Evolutionary conservation across 2,113 vertebrate genomes (phyloP).

Genomic region (Galeopterus variegatus): DNA sequence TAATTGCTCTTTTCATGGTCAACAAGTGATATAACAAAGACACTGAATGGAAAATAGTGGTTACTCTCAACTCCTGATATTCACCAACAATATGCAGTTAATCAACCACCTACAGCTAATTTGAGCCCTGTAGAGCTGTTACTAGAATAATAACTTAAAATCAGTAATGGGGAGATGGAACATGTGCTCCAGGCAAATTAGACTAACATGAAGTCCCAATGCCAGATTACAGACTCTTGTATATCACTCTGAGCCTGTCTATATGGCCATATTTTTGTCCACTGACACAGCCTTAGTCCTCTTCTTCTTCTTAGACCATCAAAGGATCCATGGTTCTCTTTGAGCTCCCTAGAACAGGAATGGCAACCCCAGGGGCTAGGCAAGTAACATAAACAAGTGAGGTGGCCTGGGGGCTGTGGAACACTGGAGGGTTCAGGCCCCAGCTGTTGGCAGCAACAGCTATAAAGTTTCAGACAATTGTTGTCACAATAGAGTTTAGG

Average conservation of each 20-base stretch:
- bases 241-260: neutral
- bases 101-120: neutral
- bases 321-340: neutral
- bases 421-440: neutral
- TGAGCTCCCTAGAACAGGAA: neutral
- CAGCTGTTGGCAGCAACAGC: neutral
- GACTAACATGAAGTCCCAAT: neutral
- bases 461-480: neutral
- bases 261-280: neutral
- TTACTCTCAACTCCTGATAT: neutral
- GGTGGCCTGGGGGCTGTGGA: neutral
- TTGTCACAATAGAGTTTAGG: neutral
- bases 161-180: neutral
- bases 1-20: neutral
- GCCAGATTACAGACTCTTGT: neutral
- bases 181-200: neutral
- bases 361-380: neutral
- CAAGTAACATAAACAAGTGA: neutral
- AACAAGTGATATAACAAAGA: neutral
- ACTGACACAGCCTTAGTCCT: no score
- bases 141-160: slow-evolving; percentile 14
- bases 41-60: neutral
- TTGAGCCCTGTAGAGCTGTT: neutral
- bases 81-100: neutral
- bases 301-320: neutral